Percentiles rank a stretch among this genome's conserved stretches.
Conservation (phyloP, 2,888 invertebrate genomes). For the Chouioia cunea region DNA sequence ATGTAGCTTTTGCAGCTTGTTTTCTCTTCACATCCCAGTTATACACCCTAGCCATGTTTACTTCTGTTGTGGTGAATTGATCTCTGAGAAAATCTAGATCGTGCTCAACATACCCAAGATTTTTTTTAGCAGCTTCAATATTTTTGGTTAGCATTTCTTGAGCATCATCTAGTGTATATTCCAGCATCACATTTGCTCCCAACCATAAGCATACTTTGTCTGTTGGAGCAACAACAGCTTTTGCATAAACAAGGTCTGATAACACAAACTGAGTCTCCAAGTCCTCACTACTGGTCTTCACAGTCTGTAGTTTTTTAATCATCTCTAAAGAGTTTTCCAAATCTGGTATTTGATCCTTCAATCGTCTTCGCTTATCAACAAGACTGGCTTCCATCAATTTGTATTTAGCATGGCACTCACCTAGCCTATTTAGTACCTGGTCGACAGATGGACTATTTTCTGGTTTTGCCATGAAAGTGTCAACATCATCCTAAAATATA, state of each 20-base stretch:
- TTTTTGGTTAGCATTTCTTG: constrained; percentile 86
- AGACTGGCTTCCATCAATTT: constrained; percentile 97
- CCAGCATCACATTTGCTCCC: constrained; percentile 96
- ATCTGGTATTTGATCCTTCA: constrained; percentile 95
- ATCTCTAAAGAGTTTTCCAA: constrained; percentile 90
- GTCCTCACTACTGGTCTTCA: constrained; percentile 76
- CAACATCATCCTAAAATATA: constrained; percentile 88
- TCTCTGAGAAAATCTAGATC: constrained; percentile 96
- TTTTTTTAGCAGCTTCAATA: constrained; percentile 85
- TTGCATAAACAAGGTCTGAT: constrained; percentile 88
- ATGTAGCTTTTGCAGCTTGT: constrained; percentile 75
- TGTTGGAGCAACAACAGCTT: constrained; percentile 89
- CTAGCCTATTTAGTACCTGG: constrained; percentile 85
- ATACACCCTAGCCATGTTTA: constrained; percentile 98
- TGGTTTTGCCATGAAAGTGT: constrained; percentile 87
- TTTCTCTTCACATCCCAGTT: constrained; percentile 98
- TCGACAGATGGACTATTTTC: constrained; percentile 89
- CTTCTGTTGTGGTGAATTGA: constrained; percentile 98
- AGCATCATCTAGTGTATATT: constrained; percentile 93
- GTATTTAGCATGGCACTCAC: constrained; percentile 96
- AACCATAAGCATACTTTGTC: constrained; percentile 88
- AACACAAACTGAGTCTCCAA: constrained; percentile 91
- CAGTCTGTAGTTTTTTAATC: constrained; percentile 87
- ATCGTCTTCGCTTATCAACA: constrained; percentile 84
- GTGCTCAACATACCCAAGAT: constrained; percentile 87